A percentile compares a stretch with the other conserved stretches of the same genome.
Evolutionary conservation across 2,797 vertebrate species (phyloP).

Genomic region (Nannoperca obscura): DNA sequence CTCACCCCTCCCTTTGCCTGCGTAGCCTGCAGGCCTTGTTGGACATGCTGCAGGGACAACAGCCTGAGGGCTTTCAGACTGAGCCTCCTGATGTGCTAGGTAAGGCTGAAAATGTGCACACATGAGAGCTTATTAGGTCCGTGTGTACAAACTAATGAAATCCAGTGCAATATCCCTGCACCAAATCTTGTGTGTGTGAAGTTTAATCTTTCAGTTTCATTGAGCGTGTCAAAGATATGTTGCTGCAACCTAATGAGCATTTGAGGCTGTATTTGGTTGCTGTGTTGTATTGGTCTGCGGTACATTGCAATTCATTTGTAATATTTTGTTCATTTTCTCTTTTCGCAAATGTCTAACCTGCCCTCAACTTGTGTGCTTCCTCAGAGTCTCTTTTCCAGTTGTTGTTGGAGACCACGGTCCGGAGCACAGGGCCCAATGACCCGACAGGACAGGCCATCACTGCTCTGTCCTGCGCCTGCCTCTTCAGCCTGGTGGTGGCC

Average conservation of each 20-base stretch:
- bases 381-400: slow-evolving; percentile 97
- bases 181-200: slow-evolving; percentile 1
- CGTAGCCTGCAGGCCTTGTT: slow-evolving; percentile 97
- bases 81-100: slow-evolving; percentile 98
- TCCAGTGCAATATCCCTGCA: background rate
- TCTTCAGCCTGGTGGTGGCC: slow-evolving; percentile 97
- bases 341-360: slow-evolving; percentile 16
- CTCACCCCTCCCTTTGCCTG: slow-evolving; percentile 96
- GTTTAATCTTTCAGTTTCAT: slow-evolving; percentile 4
- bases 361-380: background rate
- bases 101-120: slow-evolving; percentile 70
- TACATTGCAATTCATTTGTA: background rate
- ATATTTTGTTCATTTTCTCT: background rate
- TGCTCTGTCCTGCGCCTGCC: slow-evolving; percentile 97
- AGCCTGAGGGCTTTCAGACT: slow-evolving; percentile 97
- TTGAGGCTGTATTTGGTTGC: background rate
- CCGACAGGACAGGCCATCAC: slow-evolving; percentile 96
- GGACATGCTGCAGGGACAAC: slow-evolving; percentile 98
- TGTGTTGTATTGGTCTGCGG: background rate
- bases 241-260: background rate
- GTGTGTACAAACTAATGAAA: background rate
- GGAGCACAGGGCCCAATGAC: slow-evolving; percentile 96
- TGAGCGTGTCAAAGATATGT: background rate
- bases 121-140: background rate
- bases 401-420: slow-evolving; percentile 96